Conservation (phyloP, 2,113 vertebrate species). For the Ctenomys sociabilis region DNA sequence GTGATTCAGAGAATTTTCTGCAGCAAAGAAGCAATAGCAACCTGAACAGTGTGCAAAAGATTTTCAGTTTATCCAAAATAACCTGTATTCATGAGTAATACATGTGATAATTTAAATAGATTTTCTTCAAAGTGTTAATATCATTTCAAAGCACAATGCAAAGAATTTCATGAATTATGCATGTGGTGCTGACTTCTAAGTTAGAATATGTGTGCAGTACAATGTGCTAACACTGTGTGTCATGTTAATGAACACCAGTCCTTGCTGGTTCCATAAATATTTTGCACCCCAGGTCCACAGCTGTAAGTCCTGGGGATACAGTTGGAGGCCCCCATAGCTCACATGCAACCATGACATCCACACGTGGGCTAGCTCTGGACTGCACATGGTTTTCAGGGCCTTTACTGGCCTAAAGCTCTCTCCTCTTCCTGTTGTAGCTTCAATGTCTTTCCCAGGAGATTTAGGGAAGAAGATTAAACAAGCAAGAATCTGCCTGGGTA, state of each 20-base stretch:
- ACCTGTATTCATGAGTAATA: neutral
- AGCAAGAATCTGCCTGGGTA: neutral
- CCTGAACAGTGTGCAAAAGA: neutral
- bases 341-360: neutral
- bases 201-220: neutral
- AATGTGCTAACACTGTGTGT: neutral
- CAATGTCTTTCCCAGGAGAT: neutral
- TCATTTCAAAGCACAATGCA: slow-evolving; percentile 46
- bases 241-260: neutral
- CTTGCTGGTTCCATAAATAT: neutral
- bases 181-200: neutral
- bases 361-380: neutral
- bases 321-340: neutral
- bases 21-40: neutral
- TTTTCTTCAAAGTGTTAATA: slow-evolving; percentile 36
- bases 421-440: neutral
- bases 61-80: slow-evolving; percentile 28
- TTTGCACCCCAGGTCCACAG: neutral
- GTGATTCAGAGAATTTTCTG: neutral
- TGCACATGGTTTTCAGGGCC: neutral
- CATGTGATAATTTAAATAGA: slow-evolving; percentile 31
- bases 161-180: slow-evolving; percentile 41
- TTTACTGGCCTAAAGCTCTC: neutral
- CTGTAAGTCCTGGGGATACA: neutral
- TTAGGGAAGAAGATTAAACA: slow-evolving; percentile 3